Conservation (phyloP, 2,888 invertebrate genomes). For the Zhuqinia jingwanae region DNA sequence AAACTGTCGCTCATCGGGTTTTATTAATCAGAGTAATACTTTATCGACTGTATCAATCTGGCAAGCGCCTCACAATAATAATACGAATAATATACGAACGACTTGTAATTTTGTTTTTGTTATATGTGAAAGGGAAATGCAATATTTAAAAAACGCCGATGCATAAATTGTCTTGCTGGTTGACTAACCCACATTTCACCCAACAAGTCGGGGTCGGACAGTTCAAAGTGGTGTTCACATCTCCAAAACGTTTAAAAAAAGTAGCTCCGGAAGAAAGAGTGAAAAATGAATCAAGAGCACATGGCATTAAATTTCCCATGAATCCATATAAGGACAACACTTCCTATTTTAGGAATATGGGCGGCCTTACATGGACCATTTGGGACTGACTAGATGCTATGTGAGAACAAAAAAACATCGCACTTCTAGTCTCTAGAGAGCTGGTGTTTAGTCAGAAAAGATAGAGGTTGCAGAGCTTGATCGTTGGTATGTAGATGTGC, state of each 20-base stretch:
- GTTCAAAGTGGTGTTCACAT: constrained; percentile 1
- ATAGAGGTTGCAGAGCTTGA: not conserved
- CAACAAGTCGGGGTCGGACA: not conserved
- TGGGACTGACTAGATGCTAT: constrained; percentile 49
- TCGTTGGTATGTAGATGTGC: not conserved
- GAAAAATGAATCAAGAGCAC: constrained; percentile 78
- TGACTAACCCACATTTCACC: constrained; percentile 29
- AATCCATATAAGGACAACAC: constrained; percentile 77
- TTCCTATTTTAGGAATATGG: constrained; percentile 79
- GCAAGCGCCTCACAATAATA: too few species aligned
- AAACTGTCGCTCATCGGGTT: too few species aligned
- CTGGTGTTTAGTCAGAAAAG: not conserved
- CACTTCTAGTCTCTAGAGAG: not conserved
- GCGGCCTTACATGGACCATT: constrained; percentile 66
- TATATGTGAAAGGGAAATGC: too few species aligned
- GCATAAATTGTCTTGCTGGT: not conserved
- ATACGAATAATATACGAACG: too few species aligned
- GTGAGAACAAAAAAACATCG: constrained; percentile 50
- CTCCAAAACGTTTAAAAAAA: not conserved
- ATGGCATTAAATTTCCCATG: constrained; percentile 77
- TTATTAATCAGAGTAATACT: too few species aligned
- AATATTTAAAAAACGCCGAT: not conserved
- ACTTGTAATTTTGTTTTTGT: too few species aligned
- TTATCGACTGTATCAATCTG: too few species aligned
- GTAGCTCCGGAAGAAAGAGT: constrained; percentile 76